Percentiles rank a stretch among this genome's conserved stretches.
Conservation (phyloP, 2,113 vertebrate species). For the Paratilapia polleni region DNA sequence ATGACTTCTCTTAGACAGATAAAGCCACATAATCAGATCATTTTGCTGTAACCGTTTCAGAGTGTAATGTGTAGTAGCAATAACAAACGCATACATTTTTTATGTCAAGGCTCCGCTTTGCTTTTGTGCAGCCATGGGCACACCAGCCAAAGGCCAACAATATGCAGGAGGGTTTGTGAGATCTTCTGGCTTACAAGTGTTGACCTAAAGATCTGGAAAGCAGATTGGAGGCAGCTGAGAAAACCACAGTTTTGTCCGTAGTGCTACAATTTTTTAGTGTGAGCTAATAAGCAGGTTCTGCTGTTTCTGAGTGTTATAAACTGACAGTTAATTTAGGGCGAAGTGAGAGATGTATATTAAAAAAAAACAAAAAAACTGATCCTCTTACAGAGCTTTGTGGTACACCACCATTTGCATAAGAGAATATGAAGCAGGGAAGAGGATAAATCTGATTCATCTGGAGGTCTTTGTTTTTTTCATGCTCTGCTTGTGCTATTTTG, state of each 20-base stretch:
- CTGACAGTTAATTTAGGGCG: neutral
- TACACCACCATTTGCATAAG: neutral
- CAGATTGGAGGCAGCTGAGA: neutral
- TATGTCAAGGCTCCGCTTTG: neutral
- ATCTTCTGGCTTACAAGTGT: neutral
- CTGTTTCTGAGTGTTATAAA: neutral
- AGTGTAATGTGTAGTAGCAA: no score
- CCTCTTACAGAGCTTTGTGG: neutral
- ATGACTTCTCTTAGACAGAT: no score
- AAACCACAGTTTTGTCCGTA: neutral
- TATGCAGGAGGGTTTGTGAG: neutral
- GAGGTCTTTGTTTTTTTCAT: neutral
- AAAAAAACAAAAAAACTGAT: no score
- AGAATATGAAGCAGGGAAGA: neutral
- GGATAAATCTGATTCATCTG: neutral
- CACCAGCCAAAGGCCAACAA: no score
- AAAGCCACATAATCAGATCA: no score
- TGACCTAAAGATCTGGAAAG: neutral
- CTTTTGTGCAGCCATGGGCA: neutral
- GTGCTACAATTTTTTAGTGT: neutral
- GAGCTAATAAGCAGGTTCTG: neutral
- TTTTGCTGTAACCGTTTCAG: no score
- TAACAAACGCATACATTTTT: no score
- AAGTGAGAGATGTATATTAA: neutral
- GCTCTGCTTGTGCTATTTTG: neutral